Conservation (phyloP, 2,888 invertebrate genomes). For the Aleiodes alternator region DNA sequence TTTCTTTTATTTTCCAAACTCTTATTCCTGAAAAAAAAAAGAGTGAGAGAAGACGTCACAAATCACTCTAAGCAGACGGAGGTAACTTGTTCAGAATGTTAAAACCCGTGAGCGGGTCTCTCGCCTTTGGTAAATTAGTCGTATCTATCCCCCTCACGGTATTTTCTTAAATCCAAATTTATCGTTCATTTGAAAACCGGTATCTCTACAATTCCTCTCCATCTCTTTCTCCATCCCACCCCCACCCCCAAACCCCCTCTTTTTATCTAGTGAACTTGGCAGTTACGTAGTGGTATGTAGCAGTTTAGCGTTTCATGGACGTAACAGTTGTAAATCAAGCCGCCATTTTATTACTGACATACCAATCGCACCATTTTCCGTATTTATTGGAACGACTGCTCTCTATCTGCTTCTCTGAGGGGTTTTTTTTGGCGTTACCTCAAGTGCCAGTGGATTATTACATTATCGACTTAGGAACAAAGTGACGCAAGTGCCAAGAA, state of each 20-base stretch:
- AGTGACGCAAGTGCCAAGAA: no score
- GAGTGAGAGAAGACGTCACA: conserved; percentile 59
- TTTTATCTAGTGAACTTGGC: background rate
- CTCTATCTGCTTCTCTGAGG: no score
- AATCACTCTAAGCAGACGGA: conserved; percentile 64
- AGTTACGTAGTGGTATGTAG: background rate
- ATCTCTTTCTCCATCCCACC: conserved; percentile 3
- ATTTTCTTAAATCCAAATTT: conserved; percentile 60
- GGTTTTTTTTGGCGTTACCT: no score
- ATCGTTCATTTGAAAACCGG: conserved; percentile 55
- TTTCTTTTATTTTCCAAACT: no score
- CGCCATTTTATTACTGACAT: conserved; percentile 17
- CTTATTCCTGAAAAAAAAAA: conserved; percentile 6
- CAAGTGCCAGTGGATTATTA: no score
- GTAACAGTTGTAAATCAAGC: conserved; percentile 6
- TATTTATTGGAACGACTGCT: background rate
- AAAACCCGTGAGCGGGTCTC: conserved; percentile 32
- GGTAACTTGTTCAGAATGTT: conserved; percentile 52
- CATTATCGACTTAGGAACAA: no score
- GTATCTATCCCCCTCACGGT: conserved; percentile 47
- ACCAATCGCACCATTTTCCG: background rate
- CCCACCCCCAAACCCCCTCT: background rate
- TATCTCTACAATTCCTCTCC: conserved; percentile 31
- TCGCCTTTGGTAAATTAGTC: conserved; percentile 45
- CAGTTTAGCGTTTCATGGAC: conserved; percentile 2